Evolutionary conservation across 1,140 invertebrate species (phyloP).

Genomic region (Adelges cooleyi): DNA sequence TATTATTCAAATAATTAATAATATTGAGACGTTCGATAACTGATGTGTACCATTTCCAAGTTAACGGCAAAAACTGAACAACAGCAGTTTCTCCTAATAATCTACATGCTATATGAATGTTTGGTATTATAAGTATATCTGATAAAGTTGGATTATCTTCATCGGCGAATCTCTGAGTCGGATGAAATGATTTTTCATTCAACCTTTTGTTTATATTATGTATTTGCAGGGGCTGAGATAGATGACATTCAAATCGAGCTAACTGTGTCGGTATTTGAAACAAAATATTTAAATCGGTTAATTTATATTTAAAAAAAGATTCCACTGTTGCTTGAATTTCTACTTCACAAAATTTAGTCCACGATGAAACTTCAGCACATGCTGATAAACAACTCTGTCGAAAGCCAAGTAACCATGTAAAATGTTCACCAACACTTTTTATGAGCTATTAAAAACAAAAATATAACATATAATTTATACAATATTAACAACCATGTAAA

Average conservation of each 20-base stretch:
- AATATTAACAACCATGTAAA: neutral
- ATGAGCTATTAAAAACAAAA: slow-evolving; percentile 18
- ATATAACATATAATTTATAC: slow-evolving; percentile 42
- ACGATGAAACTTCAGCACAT: slow-evolving; percentile 72
- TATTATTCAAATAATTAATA: slow-evolving; percentile 35
- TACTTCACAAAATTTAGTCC: slow-evolving; percentile 84
- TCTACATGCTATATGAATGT: slow-evolving; percentile 53
- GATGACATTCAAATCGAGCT: slow-evolving; percentile 69
- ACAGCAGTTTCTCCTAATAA: slow-evolving; percentile 40
- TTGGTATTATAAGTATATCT: slow-evolving; percentile 68
- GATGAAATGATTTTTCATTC: slow-evolving; percentile 3
- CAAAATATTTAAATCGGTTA: neutral
- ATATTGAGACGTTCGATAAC: slow-evolving; percentile 32
- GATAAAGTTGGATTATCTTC: slow-evolving; percentile 70
- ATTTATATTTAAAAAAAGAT: slow-evolving; percentile 12
- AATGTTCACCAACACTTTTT: slow-evolving; percentile 21
- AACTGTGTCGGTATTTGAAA: slow-evolving; percentile 47
- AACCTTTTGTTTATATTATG: slow-evolving; percentile 72
- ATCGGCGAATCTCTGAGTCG: slow-evolving; percentile 67
- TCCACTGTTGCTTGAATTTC: slow-evolving; percentile 31
- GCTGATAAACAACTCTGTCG: slow-evolving; percentile 63
- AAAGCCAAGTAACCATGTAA: slow-evolving; percentile 50
- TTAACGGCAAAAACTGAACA: slow-evolving; percentile 49
- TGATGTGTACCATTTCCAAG: slow-evolving; percentile 52
- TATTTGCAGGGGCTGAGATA: slow-evolving; percentile 68